A percentile compares a stretch with the other conserved stretches of the same genome.
Conservation (phyloP, 2,888 invertebrate species). For the Mimachlamys varia region DNA sequence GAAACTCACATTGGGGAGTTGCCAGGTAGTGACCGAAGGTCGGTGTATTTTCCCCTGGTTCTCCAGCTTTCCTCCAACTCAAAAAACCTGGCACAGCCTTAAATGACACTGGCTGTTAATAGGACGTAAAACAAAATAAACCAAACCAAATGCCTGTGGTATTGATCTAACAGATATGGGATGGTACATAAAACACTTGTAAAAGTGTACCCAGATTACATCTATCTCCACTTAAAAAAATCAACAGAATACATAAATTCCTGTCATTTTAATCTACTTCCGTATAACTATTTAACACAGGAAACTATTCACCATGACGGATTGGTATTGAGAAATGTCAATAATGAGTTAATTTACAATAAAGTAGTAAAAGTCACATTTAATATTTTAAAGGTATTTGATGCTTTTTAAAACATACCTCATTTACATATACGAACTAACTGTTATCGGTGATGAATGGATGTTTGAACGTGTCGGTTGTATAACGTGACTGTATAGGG, state of each 20-base stretch:
- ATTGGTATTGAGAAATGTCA: not conserved
- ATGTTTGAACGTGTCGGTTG: not conserved
- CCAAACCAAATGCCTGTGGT: too few species aligned
- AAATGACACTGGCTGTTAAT: too few species aligned
- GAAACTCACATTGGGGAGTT: too few species aligned
- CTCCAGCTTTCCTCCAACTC: too few species aligned
- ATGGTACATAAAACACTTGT: too few species aligned
- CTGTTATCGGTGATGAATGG: not conserved
- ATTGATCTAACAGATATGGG: too few species aligned
- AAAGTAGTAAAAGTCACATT: conserved; percentile 27
- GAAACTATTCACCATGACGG: not conserved
- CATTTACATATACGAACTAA: conserved; percentile 1
- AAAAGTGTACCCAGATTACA: not conserved
- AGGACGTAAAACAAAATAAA: too few species aligned
- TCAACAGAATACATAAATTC: not conserved
- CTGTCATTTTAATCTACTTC: not conserved
- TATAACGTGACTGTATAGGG: not conserved
- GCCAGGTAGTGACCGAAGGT: too few species aligned
- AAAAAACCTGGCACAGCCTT: too few species aligned
- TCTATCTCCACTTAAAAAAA: not conserved
- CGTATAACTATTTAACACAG: not conserved
- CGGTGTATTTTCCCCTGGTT: too few species aligned
- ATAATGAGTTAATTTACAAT: not conserved
- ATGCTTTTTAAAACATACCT: not conserved
- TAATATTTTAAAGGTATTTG: not conserved